Evolutionary conservation across 2,113 vertebrate species (phyloP), one percentile per base, ranked within the genome.

Genomic region (Microcebus tavaratra): DNA sequence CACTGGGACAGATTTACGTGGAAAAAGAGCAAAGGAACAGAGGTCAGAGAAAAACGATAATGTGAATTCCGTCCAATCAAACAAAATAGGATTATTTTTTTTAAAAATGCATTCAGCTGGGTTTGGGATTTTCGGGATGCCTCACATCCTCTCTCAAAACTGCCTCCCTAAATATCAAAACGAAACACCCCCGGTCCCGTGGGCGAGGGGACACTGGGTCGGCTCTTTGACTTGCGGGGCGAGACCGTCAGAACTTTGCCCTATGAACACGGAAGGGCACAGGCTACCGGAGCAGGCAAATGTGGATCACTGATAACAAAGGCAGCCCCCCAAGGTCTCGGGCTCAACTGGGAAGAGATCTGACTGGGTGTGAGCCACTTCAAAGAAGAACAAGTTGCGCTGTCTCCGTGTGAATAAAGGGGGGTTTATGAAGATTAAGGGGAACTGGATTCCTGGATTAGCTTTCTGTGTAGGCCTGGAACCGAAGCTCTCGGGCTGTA

Each of bases 401-500:
- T 34, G 20, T 27, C 27, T 82, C 25, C 0, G 9, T 34, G 11
- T 55, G n/a, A 87, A 25, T 18, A 42, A 14, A 23, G 42, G 21
- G 39, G 5, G 29, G 25, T 90, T 31, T n/a, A 8, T 15, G 6
- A 73, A 72, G 55, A 25, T 7, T 39, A 8, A 36, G 14, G 57
- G 39, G 36, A 23, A 21, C 18, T 31, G 50, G 34, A 25, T 21
- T 31, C n/a, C 21, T 36, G 17, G 57, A 21, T 42, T 39, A 20
- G 5, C 6, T 21, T 39, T 27, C 11, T 0, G 21, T 21, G 14
- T 34, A 7, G 29, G n/a, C 5, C 0, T 17, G 45, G 42, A 31
- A 9, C n/a, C 0, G 27, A 14, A 1, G 1, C 4, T 3, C 36
- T 13, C 8, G 20, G 50, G 45, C 2, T 79, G 34, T 15, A 34